Evolutionary conservation across 2,113 vertebrate species (phyloP).

Genomic region (Climacteris rufus): DNA sequence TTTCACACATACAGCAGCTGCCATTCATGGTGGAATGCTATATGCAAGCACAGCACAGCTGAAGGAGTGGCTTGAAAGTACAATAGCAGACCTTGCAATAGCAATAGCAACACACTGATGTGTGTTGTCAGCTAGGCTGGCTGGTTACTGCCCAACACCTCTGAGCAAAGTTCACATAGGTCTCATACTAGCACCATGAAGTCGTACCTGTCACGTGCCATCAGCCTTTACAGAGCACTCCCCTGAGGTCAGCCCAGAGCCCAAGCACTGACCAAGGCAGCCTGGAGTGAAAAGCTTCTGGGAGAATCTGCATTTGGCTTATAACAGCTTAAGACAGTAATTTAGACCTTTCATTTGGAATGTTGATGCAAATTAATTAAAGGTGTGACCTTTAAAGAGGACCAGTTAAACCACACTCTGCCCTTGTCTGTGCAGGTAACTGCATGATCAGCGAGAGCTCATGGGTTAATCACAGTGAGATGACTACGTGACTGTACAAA

Average conservation of each 20-base stretch:
- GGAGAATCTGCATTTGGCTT: background rate
- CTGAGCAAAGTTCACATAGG: background rate
- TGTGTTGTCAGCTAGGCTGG: background rate
- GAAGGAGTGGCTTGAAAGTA: background rate
- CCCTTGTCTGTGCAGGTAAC: background rate
- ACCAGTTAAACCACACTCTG: background rate
- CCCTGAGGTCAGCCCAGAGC: background rate
- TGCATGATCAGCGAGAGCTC: background rate
- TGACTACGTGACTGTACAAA: background rate
- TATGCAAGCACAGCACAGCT: background rate
- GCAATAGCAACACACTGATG: too few species aligned
- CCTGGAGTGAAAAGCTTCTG: background rate
- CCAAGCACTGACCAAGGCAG: background rate
- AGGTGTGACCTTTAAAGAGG: background rate
- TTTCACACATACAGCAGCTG: background rate
- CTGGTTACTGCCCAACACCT: background rate
- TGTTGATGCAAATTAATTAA: background rate
- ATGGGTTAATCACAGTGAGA: background rate
- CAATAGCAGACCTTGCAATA: background rate
- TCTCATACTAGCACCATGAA: accelerated
- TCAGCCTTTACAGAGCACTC: background rate
- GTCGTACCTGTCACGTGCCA: accelerated
- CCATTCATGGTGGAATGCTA: background rate
- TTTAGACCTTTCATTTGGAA: background rate
- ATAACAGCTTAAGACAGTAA: background rate